Evolutionary conservation across 2,113 vertebrate genomes (phyloP).

Genomic region (Promerops cafer): DNA sequence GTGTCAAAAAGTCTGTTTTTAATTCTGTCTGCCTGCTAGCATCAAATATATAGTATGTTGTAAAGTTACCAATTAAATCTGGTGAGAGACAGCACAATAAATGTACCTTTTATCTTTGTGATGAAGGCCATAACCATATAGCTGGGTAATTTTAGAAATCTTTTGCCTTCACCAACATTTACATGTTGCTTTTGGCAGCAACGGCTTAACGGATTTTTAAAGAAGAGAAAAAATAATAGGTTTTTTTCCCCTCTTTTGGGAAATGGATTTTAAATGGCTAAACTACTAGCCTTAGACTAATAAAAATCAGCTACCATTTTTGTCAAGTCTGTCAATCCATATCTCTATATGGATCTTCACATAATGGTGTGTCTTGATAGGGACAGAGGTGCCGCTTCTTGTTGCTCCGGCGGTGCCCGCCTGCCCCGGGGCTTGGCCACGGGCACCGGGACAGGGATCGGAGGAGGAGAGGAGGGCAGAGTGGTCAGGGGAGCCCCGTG

Average conservation of each 20-base stretch:
- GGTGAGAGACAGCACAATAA: slow-evolving; percentile 82
- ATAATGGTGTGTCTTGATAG: slow-evolving; percentile 61
- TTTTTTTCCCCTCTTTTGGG: slow-evolving; percentile 76
- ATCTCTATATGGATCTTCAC: slow-evolving; percentile 68
- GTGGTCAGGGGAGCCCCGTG: neutral
- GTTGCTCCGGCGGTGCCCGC: slow-evolving; percentile 5
- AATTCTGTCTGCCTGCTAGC: slow-evolving; percentile 80
- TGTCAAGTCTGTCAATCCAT: slow-evolving; percentile 72
- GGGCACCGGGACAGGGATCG: rapidly evolving
- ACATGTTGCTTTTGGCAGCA: slow-evolving; percentile 76
- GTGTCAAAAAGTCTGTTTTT: slow-evolving; percentile 71
- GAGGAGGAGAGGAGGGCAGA: neutral
- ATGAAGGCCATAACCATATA: slow-evolving; percentile 75
- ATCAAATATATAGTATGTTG: slow-evolving; percentile 74
- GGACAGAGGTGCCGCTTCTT: slow-evolving; percentile 58
- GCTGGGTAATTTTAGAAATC: slow-evolving; percentile 72
- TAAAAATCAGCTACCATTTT: slow-evolving; percentile 73
- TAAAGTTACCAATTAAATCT: slow-evolving; percentile 74
- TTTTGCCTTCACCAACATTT: slow-evolving; percentile 79
- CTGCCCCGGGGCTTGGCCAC: neutral
- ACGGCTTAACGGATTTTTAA: slow-evolving; percentile 77
- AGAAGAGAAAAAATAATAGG: slow-evolving; percentile 70
- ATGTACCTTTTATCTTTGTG: slow-evolving; percentile 77
- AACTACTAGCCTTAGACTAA: slow-evolving; percentile 80
- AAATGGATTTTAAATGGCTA: slow-evolving; percentile 82